A percentile compares a stretch with the other conserved stretches of the same genome.
Conservation (phyloP, 2,888 invertebrate species). For the Trilocha varians region DNA sequence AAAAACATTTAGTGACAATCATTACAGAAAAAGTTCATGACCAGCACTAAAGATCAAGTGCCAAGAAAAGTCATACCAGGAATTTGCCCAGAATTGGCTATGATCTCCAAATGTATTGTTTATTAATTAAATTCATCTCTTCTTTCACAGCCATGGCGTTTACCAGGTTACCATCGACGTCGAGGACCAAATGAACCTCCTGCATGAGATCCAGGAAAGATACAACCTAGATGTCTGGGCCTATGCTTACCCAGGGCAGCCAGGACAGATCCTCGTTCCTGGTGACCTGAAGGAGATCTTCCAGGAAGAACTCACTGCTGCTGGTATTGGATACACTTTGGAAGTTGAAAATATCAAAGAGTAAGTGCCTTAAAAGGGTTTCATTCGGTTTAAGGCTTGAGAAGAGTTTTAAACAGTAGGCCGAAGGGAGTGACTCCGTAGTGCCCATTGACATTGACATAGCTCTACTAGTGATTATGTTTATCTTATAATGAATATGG, state of each 20-base stretch:
- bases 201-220: constrained; percentile 25
- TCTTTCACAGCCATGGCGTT: constrained; percentile 32
- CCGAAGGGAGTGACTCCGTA: no score
- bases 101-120: no score
- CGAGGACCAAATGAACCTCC: constrained; percentile 22
- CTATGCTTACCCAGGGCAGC: constrained; percentile 23
- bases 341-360: constrained; percentile 38
- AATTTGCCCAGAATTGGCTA: no score
- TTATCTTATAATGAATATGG: no score
- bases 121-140: no score
- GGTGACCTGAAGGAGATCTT: constrained; percentile 23
- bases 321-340: constrained; percentile 26
- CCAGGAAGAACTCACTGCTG: constrained; percentile 21
- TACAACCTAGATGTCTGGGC: constrained; percentile 37
- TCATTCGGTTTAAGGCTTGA: not conserved
- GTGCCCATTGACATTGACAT: no score
- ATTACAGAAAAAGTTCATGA: no score
- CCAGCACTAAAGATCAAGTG: no score
- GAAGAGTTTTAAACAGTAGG: no score
- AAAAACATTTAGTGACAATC: no score
- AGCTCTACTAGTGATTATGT: no score
- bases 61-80: no score
- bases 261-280: constrained; percentile 35
- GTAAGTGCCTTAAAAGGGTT: constrained; percentile 24
- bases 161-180: constrained; percentile 33